phyloP scores from a whole-genome alignment of 2,888 invertebrate species.

The Siphonodentalium dalli region DNA sequence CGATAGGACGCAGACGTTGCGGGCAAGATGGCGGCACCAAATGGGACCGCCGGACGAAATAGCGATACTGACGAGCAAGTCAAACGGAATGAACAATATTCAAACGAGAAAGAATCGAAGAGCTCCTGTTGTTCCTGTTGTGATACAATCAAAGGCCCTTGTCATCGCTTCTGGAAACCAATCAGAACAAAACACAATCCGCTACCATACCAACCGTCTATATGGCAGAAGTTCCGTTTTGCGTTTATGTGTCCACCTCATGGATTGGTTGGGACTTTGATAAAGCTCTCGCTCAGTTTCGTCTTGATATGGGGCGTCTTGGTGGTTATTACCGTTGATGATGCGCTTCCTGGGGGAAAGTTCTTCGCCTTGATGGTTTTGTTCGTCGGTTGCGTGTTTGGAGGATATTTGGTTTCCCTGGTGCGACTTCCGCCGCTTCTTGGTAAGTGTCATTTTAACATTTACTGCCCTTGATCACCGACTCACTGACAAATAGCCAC shows the following conservation, averaged over 20 bases:
- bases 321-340: constrained; percentile 41
- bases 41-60: no score
- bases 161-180: constrained; percentile 36
- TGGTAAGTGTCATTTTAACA: no score
- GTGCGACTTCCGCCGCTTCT: constrained; percentile 53
- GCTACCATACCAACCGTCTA: constrained; percentile 36
- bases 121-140: no score
- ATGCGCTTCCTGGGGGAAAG: constrained; percentile 56
- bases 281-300: constrained; percentile 41
- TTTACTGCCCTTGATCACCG: no score
- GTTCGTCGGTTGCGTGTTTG: constrained; percentile 48
- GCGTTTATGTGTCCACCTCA: constrained; percentile 60
- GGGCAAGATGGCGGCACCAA: no score
- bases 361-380: constrained; percentile 56
- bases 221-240: constrained; percentile 36
- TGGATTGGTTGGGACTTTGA: constrained; percentile 65
- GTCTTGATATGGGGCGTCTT: constrained; percentile 42
- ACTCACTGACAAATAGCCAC: no score
- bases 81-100: no score
- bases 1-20: no score
- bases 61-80: no score
- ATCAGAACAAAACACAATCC: constrained; percentile 44
- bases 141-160: no score
- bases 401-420: constrained; percentile 50
- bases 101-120: no score